Base-by-base conservation (phyloP, 2,113 vertebrate genomes). In the Macheiramphus alcinus region DNA sequence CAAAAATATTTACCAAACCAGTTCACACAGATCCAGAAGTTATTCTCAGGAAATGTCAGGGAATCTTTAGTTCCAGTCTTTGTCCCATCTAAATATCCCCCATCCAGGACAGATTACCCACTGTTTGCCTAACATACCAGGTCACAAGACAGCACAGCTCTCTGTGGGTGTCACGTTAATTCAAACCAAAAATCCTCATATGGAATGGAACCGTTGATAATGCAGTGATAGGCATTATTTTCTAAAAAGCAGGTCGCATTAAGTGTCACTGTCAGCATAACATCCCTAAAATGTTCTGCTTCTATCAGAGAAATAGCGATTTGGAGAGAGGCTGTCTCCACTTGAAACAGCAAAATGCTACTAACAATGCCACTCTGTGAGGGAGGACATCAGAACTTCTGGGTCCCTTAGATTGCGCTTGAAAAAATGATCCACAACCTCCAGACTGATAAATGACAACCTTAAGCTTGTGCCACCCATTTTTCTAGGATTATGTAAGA, bases 1-100 rank as follows among this genome's bases (percentile, higher is more conserved):
- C 17, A 84, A 89, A 86, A 96, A 87, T 85, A 94, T 93, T 97
- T 94, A 89, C 71, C 52, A 94, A 95, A 85, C 53, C 68, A 91
- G 31, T 90, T 96, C 80, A 91, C 65, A 79, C 31, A 43, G 88
- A 81, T 81, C 19, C 34, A 90, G 61, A 94, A 94, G 83, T 91
- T 94, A 75, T 91, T 94, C 48, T 94, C 90, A 71, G 92, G 76
- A 93, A 96, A 92, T 75, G 25, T 58, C 43, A 89, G 22, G 56
- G 66, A 94, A 94, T 94, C 80, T 92, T 92, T 87, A 94, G 29
- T 75, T 94, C 58, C 47, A 81, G 50, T 42, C 55, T 86, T 52
- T 66, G 62, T 73, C 66, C 66, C 45, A 72, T 65, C 53, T 70
- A 94, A 89, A 86, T 29, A 88, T 59, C 10, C 13, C 40, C 11